Evolutionary conservation across 2,113 vertebrate genomes (phyloP).

Genomic region (Morone chrysops): DNA sequence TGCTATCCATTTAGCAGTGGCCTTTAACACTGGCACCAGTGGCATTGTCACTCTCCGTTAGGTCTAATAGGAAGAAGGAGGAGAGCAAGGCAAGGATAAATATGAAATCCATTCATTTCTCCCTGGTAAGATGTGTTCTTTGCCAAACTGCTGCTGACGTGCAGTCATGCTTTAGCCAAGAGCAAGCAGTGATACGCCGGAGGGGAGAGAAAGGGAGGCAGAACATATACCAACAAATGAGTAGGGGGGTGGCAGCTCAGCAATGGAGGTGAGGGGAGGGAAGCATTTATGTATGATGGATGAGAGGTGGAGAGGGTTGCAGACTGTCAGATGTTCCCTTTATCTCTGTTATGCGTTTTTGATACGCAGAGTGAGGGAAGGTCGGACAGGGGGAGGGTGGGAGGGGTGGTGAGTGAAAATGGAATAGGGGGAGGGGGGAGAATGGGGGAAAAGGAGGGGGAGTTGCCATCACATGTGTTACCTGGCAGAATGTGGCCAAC

Average conservation of each 20-base stretch:
- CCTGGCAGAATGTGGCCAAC: slow-evolving; percentile 53
- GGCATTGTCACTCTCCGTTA: slow-evolving; percentile 18
- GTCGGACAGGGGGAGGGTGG: slow-evolving; percentile 37
- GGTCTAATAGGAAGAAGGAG: slow-evolving; percentile 17
- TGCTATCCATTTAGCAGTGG: slow-evolving; percentile 22
- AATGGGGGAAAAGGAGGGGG: slow-evolving; percentile 15
- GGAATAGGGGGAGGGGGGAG: not conserved
- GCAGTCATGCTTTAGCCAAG: slow-evolving; percentile 51
- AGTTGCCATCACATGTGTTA: slow-evolving; percentile 49
- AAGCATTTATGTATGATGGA: slow-evolving; percentile 74
- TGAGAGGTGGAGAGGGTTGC: slow-evolving; percentile 75
- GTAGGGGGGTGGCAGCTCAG: slow-evolving; percentile 25
- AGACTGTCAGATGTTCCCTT: slow-evolving; percentile 76
- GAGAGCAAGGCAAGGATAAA: slow-evolving; percentile 1
- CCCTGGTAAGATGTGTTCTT: slow-evolving; percentile 52
- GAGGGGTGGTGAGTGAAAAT: slow-evolving; percentile 31
- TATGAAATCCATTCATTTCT: slow-evolving; percentile 55
- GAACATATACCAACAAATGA: slow-evolving; percentile 66
- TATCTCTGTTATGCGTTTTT: slow-evolving; percentile 68
- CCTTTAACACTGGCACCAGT: slow-evolving; percentile 13
- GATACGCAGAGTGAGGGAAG: slow-evolving; percentile 60
- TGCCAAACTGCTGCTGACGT: slow-evolving; percentile 55
- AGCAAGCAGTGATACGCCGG: slow-evolving; percentile 52
- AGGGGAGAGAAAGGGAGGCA: slow-evolving; percentile 42
- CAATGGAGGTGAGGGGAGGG: slow-evolving; percentile 33